Base-by-base conservation (phyloP, 2,113 vertebrate genomes). In the Caranx ignobilis region DNA sequence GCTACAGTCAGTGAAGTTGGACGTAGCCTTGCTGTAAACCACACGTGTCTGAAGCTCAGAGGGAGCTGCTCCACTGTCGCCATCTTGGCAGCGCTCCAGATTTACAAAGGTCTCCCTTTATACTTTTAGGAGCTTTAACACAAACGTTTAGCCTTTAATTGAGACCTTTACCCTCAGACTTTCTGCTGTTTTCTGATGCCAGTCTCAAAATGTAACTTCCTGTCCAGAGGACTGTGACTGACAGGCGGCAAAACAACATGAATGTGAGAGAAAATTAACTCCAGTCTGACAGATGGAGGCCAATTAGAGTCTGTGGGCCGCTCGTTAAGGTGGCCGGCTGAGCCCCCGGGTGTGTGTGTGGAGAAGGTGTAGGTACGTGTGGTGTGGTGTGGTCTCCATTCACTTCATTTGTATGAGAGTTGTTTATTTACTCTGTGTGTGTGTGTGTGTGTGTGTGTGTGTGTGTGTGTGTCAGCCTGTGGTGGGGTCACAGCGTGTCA, bases 241-340 rank as follows among this genome's bases (percentile, higher is more conserved):
- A 81, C 55, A 62, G 69, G 12, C 37, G 3, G 39, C 19, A 43
- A 71, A 55, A 54, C 68, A 43, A 50, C 61, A 63, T 47, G 48
- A 70, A 21, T 71, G 48, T 71, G 79, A 77, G 61, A 78, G 73
- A 35, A 74, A 80, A 78, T 77, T 13, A 71, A 84, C 71, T 88
- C 32, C 26, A 48, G 52, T 70, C 59, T 82, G 83, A 85, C 85
- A 90, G 83, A 86, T 81, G 66, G 88, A 81, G 75, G 77, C 79
- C 83, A 86, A 86, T 89, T 83, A 85, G 73, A 45, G 6, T 77
- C 82, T 68, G 26, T 37, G 54, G 56, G 74, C 50, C 16, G 9
- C 78, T 81, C 12, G 62, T 85, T 79, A 82, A 26, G 71, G 71
- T 39, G 0, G n/a, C 78, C 9, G 37, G 66, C 75, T 84, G 77